Conservation (phyloP, 1,140 invertebrate species). For the Drosophila yakuba region DNA sequence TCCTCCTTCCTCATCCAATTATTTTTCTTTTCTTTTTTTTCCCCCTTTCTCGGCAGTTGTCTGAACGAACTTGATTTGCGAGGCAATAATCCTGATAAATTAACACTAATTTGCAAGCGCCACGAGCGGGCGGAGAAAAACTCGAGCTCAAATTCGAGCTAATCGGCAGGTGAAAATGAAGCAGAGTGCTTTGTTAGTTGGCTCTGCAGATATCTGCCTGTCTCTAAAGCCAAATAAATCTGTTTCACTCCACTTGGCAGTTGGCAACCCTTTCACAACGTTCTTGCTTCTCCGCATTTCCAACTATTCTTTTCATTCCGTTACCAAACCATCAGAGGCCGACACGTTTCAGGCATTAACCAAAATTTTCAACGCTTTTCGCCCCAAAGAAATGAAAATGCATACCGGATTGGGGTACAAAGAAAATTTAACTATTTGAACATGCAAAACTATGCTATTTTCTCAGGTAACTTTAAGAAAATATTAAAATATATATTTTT, state of each 20-base stretch:
- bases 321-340: conserved; percentile 46
- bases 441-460: not conserved
- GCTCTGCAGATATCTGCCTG: not conserved
- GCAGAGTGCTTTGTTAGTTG: conserved; percentile 16
- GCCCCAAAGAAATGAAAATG: conserved; percentile 47
- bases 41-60: conserved; percentile 3
- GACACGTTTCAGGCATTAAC: conserved; percentile 77
- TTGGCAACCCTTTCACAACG: conserved; percentile 45
- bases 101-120: conserved; percentile 74
- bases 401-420: conserved; percentile 11
- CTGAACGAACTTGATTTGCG: conserved; percentile 70
- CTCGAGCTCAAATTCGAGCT: conserved; percentile 5
- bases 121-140: conserved; percentile 20
- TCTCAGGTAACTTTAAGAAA: not conserved
- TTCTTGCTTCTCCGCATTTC: conserved; percentile 1
- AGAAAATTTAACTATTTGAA: conserved; percentile 1
- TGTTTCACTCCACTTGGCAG: conserved; percentile 38
- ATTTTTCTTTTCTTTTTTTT: not conserved
- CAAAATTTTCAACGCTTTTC: conserved; percentile 62
- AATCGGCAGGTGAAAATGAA: conserved; percentile 32
- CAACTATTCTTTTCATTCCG: conserved; percentile 22
- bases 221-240: conserved; percentile 32
- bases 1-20: not conserved
- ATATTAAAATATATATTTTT: not conserved
- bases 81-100: conserved; percentile 82